Percentiles rank a stretch among this genome's conserved stretches.
These are phyloP conservation scores for Caenorhabditis sp. DNA, from an alignment of 2,888 invertebrate genomes.

Conservation along the genomic window DNA sequence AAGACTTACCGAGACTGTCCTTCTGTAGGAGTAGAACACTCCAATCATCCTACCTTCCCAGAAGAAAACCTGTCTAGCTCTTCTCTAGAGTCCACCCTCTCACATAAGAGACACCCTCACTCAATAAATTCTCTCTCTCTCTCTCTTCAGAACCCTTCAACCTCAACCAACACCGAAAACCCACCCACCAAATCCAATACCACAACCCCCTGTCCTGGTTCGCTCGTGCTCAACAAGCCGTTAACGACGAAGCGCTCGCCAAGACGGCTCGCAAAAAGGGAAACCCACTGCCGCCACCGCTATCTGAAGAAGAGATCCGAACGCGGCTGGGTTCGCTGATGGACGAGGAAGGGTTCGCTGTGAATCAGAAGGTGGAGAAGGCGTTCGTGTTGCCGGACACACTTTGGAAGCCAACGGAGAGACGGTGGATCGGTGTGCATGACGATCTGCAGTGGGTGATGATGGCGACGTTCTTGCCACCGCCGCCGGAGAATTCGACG, in stretches of 20 bases:
- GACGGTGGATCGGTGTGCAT: conserved; percentile 40
- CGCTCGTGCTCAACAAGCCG: neutral
- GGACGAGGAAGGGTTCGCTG: conserved; percentile 34
- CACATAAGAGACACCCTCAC: no score
- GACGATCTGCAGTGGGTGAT: conserved; percentile 59
- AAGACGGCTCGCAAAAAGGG: neutral
- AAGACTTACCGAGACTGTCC: neutral
- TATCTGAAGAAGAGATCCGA: conserved; percentile 2
- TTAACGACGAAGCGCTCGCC: neutral
- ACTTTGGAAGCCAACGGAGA: conserved; percentile 41
- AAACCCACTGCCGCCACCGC: neutral
- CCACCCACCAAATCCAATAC: neutral
- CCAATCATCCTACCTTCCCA: no score
- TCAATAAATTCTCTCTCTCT: neutral
- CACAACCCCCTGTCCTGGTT: neutral
- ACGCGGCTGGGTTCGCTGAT: conserved; percentile 6
- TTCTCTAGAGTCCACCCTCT: no score
- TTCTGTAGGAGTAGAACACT: no score
- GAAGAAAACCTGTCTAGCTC: no score
- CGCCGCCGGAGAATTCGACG: neutral
- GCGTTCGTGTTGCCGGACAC: conserved; percentile 50
- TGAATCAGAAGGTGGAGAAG: conserved; percentile 5
- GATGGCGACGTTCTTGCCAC: conserved; percentile 46
- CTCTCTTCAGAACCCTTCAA: conserved; percentile 14
- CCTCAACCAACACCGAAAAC: neutral